These are phyloP conservation scores for Cyanoderma ruficeps DNA, from an alignment of 2,113 vertebrate species.

Conservation along the genomic window DNA sequence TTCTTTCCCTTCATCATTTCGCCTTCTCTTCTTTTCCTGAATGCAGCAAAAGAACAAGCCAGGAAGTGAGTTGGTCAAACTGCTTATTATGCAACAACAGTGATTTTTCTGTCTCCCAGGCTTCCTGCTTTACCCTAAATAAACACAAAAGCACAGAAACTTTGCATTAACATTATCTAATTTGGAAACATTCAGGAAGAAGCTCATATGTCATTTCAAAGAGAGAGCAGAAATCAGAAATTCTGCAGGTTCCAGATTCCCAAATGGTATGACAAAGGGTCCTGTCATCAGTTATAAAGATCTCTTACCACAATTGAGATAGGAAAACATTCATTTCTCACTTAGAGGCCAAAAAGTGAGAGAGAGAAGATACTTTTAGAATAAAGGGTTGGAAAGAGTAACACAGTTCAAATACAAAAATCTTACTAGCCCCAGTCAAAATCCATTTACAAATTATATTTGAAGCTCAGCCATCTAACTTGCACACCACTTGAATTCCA, in stretches of 20 bases:
- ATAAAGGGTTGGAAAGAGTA: neutral
- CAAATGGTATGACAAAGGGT: neutral
- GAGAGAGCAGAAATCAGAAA: neutral
- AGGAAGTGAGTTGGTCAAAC: neutral
- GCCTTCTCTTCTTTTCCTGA: constrained; percentile 78
- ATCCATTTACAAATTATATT: neutral
- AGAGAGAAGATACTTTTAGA: neutral
- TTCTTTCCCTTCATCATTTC: constrained; percentile 70
- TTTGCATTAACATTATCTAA: neutral
- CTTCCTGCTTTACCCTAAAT: constrained; percentile 7
- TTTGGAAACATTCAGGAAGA: neutral
- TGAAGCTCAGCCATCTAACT: neutral
- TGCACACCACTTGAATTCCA: neutral
- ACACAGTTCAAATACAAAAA: neutral
- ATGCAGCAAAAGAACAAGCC: neutral
- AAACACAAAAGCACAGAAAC: neutral
- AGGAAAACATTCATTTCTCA: neutral
- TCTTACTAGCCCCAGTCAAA: neutral
- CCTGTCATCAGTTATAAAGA: neutral
- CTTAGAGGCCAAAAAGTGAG: neutral
- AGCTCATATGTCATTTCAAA: neutral
- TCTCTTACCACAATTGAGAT: neutral
- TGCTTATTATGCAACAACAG: neutral
- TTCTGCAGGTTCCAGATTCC: neutral
- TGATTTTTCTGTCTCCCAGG: neutral